phyloP scores from a whole-genome alignment of 2,797 vertebrate genomes.

The Manis pentadactyla region DNA sequence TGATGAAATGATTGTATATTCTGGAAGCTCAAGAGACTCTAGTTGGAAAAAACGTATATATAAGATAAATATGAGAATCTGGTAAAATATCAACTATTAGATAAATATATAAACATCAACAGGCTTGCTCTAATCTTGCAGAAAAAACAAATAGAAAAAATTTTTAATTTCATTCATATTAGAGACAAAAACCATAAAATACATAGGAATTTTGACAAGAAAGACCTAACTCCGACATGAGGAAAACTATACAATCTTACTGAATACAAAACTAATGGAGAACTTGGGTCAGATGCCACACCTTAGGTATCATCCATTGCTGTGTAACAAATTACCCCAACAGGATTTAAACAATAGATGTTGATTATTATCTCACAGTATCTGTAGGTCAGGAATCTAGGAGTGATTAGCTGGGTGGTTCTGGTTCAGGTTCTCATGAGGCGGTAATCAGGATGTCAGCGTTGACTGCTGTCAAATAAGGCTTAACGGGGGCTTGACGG shows the following conservation, averaged over 20 bases:
- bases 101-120: not conserved
- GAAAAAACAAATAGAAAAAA: slow-evolving; percentile 24
- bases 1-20: not conserved
- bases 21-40: not conserved
- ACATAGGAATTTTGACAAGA: not conserved
- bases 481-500: not conserved
- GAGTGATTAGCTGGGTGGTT: not conserved
- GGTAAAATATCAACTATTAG: not conserved
- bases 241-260: not conserved
- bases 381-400: not conserved
- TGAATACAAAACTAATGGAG: not conserved
- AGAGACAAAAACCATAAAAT: not conserved
- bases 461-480: not conserved
- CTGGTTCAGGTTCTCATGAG: not conserved
- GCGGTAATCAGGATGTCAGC: not conserved
- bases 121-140: not conserved
- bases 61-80: slow-evolving; percentile 3
- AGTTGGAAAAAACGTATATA: not conserved
- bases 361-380: not conserved
- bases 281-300: not conserved
- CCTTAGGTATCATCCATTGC: not conserved
- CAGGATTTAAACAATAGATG: not conserved
- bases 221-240: not conserved
- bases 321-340: not conserved
- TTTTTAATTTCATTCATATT: not conserved